phyloP scores from a whole-genome alignment of 2,113 vertebrate species.

The Montifringilla adamsi region DNA sequence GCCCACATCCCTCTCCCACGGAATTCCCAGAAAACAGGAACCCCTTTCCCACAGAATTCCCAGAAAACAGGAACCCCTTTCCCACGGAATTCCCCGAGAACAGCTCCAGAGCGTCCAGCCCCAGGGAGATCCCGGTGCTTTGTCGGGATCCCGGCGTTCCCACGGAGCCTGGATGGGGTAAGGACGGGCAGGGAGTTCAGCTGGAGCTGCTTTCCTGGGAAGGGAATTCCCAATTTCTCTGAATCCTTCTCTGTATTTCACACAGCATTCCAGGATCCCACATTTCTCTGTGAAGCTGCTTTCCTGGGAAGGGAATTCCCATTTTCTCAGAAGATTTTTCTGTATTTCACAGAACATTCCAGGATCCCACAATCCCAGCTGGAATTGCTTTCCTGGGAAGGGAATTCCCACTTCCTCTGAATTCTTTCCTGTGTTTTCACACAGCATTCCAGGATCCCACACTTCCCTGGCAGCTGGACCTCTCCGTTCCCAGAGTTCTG shows the following conservation, averaged over 20 bases:
- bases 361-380: no score
- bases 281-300: no score
- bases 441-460: not conserved
- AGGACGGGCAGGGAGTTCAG: not conserved
- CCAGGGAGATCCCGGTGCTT: accelerated
- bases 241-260: not conserved
- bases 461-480: not conserved
- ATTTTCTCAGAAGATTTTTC: no score
- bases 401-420: accelerated
- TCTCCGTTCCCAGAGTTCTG: not conserved
- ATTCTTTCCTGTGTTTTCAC: accelerated
- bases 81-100: not conserved
- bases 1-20: not conserved
- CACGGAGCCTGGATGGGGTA: not conserved
- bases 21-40: not conserved
- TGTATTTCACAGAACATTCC: no score
- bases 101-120: not conserved
- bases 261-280: not conserved
- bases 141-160: not conserved
- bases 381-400: no score
- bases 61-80: accelerated
- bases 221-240: no score
- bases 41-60: not conserved
- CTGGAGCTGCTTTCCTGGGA: not conserved
- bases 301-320: not conserved